A percentile compares a stretch with the other conserved stretches of the same genome.
These are phyloP conservation scores for Maccullochella peelii DNA, from an alignment of 2,113 vertebrate genomes.

Conservation along the genomic window DNA sequence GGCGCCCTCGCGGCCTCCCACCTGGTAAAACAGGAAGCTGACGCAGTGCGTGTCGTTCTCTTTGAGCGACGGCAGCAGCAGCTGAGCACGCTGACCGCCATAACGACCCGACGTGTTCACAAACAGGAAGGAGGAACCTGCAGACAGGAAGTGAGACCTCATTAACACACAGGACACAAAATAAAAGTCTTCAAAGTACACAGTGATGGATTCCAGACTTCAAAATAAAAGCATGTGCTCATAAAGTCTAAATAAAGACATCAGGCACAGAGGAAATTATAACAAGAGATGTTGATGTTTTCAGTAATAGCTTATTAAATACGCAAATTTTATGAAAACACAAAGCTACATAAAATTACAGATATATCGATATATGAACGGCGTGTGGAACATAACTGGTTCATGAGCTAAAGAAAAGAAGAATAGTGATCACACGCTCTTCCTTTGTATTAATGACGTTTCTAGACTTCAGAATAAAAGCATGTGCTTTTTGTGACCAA, in stretches of 20 bases:
- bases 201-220: not conserved
- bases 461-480: not conserved
- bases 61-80: slow-evolving; percentile 91
- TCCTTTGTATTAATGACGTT: too few species aligned
- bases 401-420: not conserved
- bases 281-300: too few species aligned
- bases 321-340: too few species aligned
- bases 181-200: not conserved
- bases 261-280: too few species aligned
- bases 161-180: not conserved
- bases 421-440: too few species aligned
- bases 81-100: slow-evolving; percentile 88
- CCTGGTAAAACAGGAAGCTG: slow-evolving; percentile 92
- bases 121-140: slow-evolving; percentile 92
- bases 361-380: too few species aligned
- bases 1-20: slow-evolving; percentile 88
- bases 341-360: too few species aligned
- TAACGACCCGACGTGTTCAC: slow-evolving; percentile 91
- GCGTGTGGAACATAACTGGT: too few species aligned
- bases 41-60: slow-evolving; percentile 98
- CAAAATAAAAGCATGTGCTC: slow-evolving; percentile 6
- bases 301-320: too few species aligned
- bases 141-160: slow-evolving; percentile 18
- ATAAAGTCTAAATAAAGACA: not conserved
- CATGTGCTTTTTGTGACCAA: not conserved